Percentiles rank a stretch among this genome's conserved stretches.
phyloP scores from a whole-genome alignment of 1,140 invertebrate species.

The Psix sp. region DNA sequence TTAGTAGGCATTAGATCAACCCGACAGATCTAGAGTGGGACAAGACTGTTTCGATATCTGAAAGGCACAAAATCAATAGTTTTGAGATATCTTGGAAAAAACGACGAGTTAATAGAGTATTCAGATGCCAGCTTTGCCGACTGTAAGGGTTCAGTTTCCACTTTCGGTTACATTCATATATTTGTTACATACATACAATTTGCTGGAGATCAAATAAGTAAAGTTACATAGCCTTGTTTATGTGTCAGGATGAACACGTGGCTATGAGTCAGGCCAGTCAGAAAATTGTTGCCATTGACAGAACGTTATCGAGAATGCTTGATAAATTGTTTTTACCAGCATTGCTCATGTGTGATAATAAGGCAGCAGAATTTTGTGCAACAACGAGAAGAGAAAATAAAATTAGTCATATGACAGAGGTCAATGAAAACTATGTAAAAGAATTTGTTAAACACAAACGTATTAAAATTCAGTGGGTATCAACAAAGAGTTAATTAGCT shows the following conservation, averaged over 20 bases:
- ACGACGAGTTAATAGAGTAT: neutral
- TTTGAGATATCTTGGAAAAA: neutral
- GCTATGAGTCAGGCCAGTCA: neutral
- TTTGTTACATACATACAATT: neutral
- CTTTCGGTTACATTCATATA: neutral
- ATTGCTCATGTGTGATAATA: neutral
- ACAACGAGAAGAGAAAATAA: neutral
- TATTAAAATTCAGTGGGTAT: neutral
- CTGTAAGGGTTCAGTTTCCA: neutral
- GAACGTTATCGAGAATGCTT: neutral
- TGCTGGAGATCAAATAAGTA: neutral
- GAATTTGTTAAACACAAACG: neutral
- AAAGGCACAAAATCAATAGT: neutral
- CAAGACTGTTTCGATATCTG: neutral
- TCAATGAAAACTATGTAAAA: neutral
- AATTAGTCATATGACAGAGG: neutral
- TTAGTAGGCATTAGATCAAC: too few relatives aligned
- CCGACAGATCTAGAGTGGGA: too few relatives aligned
- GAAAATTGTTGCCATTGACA: neutral
- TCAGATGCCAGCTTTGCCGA: neutral
- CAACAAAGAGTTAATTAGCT: neutral
- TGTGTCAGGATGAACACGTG: neutral
- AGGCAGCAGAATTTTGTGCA: neutral
- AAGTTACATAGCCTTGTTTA: neutral
- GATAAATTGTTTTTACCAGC: neutral